Percentiles rank a stretch among this genome's conserved stretches.
Evolutionary conservation across 2,113 vertebrate genomes (phyloP).

Genomic region (Sarotherodon lohbergeri): DNA sequence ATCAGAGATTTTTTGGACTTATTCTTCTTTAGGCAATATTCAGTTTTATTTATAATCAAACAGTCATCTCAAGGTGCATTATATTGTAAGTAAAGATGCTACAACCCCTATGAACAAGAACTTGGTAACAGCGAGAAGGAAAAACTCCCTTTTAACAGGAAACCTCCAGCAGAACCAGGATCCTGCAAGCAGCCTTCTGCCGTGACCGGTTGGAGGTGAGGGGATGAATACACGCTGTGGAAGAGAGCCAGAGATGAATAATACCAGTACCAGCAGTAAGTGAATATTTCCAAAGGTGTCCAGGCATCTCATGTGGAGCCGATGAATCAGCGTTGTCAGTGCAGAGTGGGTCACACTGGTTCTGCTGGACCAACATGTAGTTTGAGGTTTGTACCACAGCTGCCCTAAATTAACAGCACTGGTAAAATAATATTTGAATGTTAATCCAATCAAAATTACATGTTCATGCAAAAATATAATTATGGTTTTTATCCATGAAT

Average conservation of each 20-base stretch:
- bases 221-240: not conserved
- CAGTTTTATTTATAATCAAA: not conserved
- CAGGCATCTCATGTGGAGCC: not conserved
- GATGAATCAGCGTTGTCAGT: not conserved
- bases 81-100: too few species aligned
- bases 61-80: not conserved
- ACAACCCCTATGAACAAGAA: too few species aligned
- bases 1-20: not conserved
- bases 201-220: too few species aligned
- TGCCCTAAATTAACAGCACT: not conserved
- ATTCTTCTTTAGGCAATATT: not conserved
- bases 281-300: not conserved
- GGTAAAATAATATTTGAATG: not conserved
- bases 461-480: not conserved
- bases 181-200: too few species aligned
- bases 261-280: not conserved
- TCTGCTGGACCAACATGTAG: not conserved
- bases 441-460: accelerated
- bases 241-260: not conserved
- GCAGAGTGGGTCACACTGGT: not conserved
- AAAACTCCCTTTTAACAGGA: too few species aligned
- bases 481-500: not conserved
- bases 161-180: too few species aligned
- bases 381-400: not conserved
- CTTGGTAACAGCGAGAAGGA: too few species aligned